phyloP scores from a whole-genome alignment of 2,797 vertebrate species.

The Sparidentex hasta region DNA sequence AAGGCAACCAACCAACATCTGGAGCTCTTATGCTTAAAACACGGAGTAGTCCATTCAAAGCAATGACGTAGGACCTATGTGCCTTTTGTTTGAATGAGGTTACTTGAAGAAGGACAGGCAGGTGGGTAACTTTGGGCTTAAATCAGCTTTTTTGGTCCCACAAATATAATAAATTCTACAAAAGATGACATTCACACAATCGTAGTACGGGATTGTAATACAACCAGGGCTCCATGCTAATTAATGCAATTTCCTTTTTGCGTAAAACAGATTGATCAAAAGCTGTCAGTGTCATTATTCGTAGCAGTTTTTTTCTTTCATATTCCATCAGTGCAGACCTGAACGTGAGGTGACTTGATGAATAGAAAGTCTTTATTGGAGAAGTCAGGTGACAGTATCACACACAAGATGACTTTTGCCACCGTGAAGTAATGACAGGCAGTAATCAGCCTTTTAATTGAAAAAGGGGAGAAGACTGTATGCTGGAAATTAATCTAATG shows the following conservation, averaged over 20 bases:
- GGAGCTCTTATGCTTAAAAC: background rate
- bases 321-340: background rate
- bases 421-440: background rate
- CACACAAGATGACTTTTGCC: background rate
- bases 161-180: background rate
- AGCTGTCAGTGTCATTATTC: background rate
- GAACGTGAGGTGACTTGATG: conserved; percentile 5
- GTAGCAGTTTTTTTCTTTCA: background rate
- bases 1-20: conserved; percentile 26
- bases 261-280: background rate
- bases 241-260: background rate
- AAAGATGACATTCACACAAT: background rate
- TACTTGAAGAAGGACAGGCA: background rate
- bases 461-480: background rate
- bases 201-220: too few relatives aligned
- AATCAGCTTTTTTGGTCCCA: background rate
- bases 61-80: background rate
- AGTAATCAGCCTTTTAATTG: background rate
- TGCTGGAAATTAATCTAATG: background rate
- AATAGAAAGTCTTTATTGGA: background rate
- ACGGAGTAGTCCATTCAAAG: background rate
- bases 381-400: background rate
- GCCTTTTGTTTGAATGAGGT: background rate
- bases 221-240: background rate
- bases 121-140: background rate